These are phyloP conservation scores for Slavum lentiscoides DNA, from an alignment of 2,888 invertebrate genomes.

Conservation along the genomic window DNA sequence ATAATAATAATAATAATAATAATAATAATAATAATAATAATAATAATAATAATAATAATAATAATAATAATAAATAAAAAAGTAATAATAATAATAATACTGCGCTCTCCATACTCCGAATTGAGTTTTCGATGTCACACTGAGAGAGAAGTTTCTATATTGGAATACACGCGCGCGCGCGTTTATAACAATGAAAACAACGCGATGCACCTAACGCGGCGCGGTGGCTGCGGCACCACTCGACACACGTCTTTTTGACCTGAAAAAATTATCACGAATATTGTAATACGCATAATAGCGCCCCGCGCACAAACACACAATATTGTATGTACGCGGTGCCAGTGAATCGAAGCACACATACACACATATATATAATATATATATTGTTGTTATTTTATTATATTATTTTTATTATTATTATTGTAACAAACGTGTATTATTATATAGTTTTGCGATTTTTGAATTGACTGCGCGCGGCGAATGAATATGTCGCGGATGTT, in stretches of 20 bases:
- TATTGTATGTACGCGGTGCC: background rate
- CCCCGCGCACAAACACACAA: too few relatives aligned
- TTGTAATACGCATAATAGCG: slow-evolving; percentile 32
- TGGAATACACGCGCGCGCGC: background rate
- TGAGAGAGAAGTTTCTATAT: slow-evolving; percentile 34
- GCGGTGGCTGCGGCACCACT: too few relatives aligned
- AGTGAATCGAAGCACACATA: slow-evolving; percentile 34
- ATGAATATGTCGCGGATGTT: too few relatives aligned
- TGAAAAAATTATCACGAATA: slow-evolving; percentile 51
- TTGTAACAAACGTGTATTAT: slow-evolving; percentile 14
- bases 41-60: too few relatives aligned
- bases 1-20: too few relatives aligned
- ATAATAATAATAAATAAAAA: too few relatives aligned
- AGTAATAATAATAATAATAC: background rate
- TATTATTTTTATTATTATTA: slow-evolving; percentile 1
- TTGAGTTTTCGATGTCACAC: slow-evolving; percentile 43
- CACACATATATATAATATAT: background rate
- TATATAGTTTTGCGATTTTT: background rate
- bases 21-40: too few relatives aligned
- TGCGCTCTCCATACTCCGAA: slow-evolving; percentile 21
- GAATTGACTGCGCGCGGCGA: too few relatives aligned
- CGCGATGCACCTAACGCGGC: slow-evolving; percentile 9
- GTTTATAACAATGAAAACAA: slow-evolving; percentile 36
- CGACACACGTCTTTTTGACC: slow-evolving; percentile 49
- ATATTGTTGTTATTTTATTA: slow-evolving; percentile 21